Base-by-base conservation (phyloP, 2,888 invertebrate genomes). In the Yponomeuta evonymella region DNA sequence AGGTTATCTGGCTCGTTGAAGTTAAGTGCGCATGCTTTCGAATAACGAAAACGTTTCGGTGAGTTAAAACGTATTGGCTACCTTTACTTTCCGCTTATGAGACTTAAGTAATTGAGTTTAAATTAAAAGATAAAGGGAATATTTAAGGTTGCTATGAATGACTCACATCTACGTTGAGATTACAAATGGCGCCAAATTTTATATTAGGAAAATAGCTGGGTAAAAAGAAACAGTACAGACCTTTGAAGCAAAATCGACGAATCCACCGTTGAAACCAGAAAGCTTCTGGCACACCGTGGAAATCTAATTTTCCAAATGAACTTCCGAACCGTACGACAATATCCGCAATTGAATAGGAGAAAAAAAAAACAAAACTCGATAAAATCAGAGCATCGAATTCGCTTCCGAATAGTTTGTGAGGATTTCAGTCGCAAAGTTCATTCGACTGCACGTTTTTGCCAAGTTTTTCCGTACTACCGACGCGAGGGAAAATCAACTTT, bases 381-480 rank as follows among this genome's bases (percentile, higher is more conserved):
- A 87, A 88, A 88, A 88, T 89, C 87, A 88, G 87, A 83, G 84
- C 81, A 86, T 88, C 77, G 86, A 87, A 85, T 86, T 89, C 87
- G 85, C 86, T 83, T 83, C 86, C 82, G 84, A 84, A 86, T 86
- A 87, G 89, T 89, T 90, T 88, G 86, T 84, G 83, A 86, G 86
- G 83, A 89, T 87, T 83, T 82, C 84, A 87, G 88, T 88, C 86
- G 86, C 88, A 86, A 83, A 86, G 86, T 84, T 86, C 85, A 48
- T 70, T 43, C 48, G 65, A 65, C 62, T 62, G 62, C 30, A 30
- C 29, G 29, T 48, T 64, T 70, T 64, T 43, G 43, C 70, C 67
- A 58, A 11, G 12, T 43, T 70, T 70, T 36, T 63, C 63, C 2
- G 36, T 70, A n/a, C 62, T 36, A 48, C 11, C 11, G 51, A 3